Evolutionary conservation across 1,140 invertebrate species (phyloP).

Genomic region (Rhizoglyphus robini): DNA sequence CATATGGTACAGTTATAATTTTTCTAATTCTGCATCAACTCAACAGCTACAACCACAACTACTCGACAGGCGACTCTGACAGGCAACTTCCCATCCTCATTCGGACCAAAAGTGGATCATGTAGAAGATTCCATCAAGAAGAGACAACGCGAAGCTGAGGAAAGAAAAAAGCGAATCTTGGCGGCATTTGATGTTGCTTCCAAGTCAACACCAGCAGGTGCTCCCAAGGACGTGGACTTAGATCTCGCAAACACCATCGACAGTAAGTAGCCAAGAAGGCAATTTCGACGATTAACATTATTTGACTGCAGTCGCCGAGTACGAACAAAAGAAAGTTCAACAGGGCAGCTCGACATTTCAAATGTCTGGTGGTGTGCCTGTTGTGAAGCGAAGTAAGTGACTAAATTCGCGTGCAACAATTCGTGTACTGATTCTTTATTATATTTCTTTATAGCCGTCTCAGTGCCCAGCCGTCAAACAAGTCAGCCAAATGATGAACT

Average conservation of each 20-base stretch:
- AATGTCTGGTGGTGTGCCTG: constrained; percentile 20
- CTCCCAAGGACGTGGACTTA: constrained; percentile 21
- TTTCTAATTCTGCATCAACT: not conserved
- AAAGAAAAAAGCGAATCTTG: constrained; percentile 22
- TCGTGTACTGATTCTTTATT: too few species aligned
- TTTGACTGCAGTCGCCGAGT: not conserved
- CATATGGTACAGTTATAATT: not conserved
- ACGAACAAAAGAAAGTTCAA: not conserved
- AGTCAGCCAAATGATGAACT: constrained; percentile 15
- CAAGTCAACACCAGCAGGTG: constrained; percentile 23
- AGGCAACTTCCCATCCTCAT: not conserved
- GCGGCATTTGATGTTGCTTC: constrained; percentile 25
- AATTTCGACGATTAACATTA: not conserved
- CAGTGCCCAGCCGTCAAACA: not conserved
- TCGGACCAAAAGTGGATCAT: constrained; percentile 14
- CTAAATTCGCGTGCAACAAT: too few species aligned
- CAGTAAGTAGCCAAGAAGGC: constrained; percentile 23
- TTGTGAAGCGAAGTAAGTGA: constrained; percentile 17
- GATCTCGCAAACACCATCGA: constrained; percentile 26
- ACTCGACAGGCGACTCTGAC: not conserved
- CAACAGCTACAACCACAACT: not conserved
- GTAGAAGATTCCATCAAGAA: constrained; percentile 23
- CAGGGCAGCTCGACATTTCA: constrained; percentile 13
- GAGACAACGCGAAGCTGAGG: constrained; percentile 23
- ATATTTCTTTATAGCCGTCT: not conserved